These are phyloP conservation scores for Proteles cristata DNA, from an alignment of 2,113 vertebrate genomes.

Conservation along the genomic window DNA sequence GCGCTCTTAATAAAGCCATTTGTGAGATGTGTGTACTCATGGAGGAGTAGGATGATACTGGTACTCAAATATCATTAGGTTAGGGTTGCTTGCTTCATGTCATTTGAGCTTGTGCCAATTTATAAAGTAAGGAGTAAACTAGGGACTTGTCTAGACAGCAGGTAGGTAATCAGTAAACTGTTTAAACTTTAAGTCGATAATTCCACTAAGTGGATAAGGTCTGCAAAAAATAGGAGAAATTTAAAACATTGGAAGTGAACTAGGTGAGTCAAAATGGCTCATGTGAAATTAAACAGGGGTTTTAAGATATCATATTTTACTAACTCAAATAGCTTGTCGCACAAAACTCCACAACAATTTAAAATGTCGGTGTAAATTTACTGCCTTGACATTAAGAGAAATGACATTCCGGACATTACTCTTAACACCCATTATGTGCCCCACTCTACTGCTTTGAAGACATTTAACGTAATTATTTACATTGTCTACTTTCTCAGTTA, in stretches of 20 bases:
- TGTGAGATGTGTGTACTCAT: neutral
- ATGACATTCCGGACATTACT: neutral
- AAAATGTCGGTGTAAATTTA: neutral
- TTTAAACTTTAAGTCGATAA: constrained; percentile 24
- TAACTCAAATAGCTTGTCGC: neutral
- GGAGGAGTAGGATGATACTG: neutral
- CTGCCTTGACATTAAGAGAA: neutral
- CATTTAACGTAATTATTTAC: neutral
- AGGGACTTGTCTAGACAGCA: neutral
- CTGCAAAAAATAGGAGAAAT: neutral
- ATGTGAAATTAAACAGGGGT: neutral
- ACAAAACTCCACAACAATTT: constrained; percentile 14
- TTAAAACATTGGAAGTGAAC: neutral
- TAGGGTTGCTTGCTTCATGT: neutral
- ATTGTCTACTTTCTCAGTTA: neutral
- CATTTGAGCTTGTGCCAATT: neutral
- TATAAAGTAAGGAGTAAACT: neutral
- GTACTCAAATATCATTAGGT: constrained; percentile 1
- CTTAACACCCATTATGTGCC: neutral
- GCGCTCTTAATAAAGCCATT: neutral
- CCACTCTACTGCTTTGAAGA: neutral
- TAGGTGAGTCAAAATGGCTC: neutral
- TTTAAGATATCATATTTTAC: neutral
- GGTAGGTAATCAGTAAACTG: neutral
- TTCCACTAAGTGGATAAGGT: neutral